Base-by-base conservation (phyloP, 1,140 invertebrate genomes). In the Megalopta genalis region DNA sequence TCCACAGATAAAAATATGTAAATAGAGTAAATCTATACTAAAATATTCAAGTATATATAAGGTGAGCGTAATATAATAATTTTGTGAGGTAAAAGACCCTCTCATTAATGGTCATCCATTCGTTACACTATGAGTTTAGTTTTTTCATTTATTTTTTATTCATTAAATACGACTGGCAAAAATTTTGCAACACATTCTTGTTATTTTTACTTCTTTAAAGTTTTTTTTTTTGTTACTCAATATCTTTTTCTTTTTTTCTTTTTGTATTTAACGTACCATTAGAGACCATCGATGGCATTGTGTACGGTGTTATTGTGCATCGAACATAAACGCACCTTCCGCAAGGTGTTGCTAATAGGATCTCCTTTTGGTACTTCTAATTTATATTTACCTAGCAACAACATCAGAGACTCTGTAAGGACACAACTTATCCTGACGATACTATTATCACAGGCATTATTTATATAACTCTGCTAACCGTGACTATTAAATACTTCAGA, bases 381-480 rank as follows among this genome's bases (percentile, higher is more conserved):
- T 86, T 57, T 69, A 86, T 87, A 84, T 87, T 86, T 92, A 93
- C 90, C 92, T 93, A 93, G 90, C 90, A 93, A 93, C 92, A 92
- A 93, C 91, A 93, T 93, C 92, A 92, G 92, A 93, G 88, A 93
- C 90, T 93, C 90, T 93, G 91, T 92, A 93, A 93, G 92, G 93
- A 93, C 92, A 93, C 91, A 93, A 93, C 92, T 93, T 93, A 93
- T 93, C 92, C 92, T 93, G 92, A 93, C 92, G 91, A 93, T 93
- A 92, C 92, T 93, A 93, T 93, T 93, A 93, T 93, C 93, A 93
- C 93, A 93, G 93, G 93, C 93, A 92, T 93, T 90, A 90, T 91
- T 92, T 89, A 91, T 92, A 92, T 91, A 93, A 93, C 91, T 93
- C 88, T 92, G 89, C 92, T 93, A 93, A 91, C 83, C 89, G 90